Evolutionary conservation across 2,888 invertebrate genomes (phyloP), one percentile per base, ranked within the genome.

Genomic region (Acronicta leporina): DNA sequence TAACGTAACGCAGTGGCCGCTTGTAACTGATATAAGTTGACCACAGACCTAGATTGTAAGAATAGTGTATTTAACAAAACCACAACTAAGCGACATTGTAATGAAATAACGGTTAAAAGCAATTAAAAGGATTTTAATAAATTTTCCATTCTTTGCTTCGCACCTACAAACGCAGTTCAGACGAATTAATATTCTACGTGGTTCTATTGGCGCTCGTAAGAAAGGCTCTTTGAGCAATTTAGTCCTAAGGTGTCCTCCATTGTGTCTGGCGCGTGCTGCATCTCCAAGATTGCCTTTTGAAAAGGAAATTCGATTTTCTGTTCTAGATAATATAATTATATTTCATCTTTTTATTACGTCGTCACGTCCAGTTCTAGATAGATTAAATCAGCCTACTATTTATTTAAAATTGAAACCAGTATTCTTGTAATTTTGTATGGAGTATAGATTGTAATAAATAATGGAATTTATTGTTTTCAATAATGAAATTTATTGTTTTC

Each of bases 1-100:
- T 69, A 62, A 59, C 48, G 47, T 62, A 71, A 68, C 45, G 70
- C 54, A 67, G 62, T 68, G 63, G 77, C 65, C 57, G 58, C 52
- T 52, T 52, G 84, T 75, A 81, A 82, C 60, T 54, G 73, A 84
- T 85, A 85, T 73, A 73, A 70, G 52, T 58, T 77, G 67, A 83
- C 84, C 85, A 68, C 86, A 82, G 66, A 53, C 11, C 38, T n/a
- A 69, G 71, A 80, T 75, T 78, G 33, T 56, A 53, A 61, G 53
- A 49, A 14, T 40, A 42, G n/a, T 38, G 46, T 53, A 63, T 45
- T 54, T 46, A 41, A 47, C 25, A 38, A 72, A 58, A 63, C 73
- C 63, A 59, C 73, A 73, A 55, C 42, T 48, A 51, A 50, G 47
- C 46, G 51, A 60, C 52, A 46, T 52, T 52, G 41, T 58, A 46